phyloP scores from a whole-genome alignment of 2,888 invertebrate genomes.

The Noctua pronuba region DNA sequence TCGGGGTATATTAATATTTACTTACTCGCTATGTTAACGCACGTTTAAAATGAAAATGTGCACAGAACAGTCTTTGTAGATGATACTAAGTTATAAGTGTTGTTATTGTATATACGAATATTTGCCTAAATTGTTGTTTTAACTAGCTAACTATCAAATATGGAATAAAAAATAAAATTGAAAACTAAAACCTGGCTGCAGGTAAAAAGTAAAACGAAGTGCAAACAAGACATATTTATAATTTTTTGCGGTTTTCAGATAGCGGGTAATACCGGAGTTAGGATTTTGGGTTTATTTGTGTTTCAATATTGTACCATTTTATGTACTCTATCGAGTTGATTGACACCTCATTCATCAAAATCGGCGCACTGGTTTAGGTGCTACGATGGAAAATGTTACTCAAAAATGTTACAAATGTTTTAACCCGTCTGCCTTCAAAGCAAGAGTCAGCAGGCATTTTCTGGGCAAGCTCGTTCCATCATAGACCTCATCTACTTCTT shows the following conservation, averaged over 20 bases:
- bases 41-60: constrained; percentile 4
- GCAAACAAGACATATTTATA: neutral
- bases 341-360: neutral
- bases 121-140: neutral
- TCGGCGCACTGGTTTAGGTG: neutral
- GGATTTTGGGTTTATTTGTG: neutral
- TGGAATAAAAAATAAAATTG: neutral
- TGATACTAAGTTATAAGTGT: neutral
- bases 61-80: neutral
- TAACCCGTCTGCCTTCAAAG: no score
- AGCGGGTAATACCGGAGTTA: neutral
- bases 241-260: neutral
- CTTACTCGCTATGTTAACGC: neutral
- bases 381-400: neutral
- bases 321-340: neutral
- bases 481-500: no score
- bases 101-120: neutral
- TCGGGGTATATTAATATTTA: constrained; percentile 35
- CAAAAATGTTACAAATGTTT: no score
- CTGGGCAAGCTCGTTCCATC: no score
- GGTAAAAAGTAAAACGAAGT: neutral
- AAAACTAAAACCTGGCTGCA: neutral
- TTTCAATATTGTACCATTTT: no score
- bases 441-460: no score
- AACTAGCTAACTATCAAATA: neutral